Percentiles rank a stretch among this genome's conserved stretches.
phyloP scores from a whole-genome alignment of 2,888 invertebrate species.

The Quadroppia sp. region DNA sequence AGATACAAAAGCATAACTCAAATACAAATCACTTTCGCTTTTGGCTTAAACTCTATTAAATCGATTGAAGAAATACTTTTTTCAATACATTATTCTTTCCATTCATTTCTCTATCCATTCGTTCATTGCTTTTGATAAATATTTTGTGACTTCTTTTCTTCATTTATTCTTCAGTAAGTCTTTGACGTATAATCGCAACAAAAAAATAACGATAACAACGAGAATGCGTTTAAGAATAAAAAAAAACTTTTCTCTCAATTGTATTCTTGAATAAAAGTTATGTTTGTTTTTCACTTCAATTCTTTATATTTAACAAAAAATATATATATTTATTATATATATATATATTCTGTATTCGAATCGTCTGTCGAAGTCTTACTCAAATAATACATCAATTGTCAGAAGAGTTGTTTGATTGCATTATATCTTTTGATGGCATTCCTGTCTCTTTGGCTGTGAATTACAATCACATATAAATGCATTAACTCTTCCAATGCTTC shows the following conservation, averaged over 20 bases:
- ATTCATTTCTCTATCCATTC: not conserved
- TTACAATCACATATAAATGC: conserved; percentile 1
- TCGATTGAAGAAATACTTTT: not conserved
- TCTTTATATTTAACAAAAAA: not conserved
- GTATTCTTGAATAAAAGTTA: not conserved
- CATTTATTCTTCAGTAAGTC: not conserved
- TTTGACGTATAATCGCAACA: no score
- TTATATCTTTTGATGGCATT: conserved; percentile 1
- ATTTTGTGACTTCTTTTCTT: not conserved
- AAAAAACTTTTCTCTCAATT: not conserved
- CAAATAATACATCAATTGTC: conserved; percentile 16
- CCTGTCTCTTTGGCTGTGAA: not conserved
- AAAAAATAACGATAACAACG: not conserved
- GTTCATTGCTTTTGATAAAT: not conserved
- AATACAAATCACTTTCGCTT: not conserved
- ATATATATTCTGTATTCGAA: not conserved
- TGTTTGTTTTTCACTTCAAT: not conserved
- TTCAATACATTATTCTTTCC: not conserved
- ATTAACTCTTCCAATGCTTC: not conserved
- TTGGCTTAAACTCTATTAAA: not conserved
- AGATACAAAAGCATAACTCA: not conserved
- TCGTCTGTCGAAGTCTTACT: not conserved
- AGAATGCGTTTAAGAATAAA: not conserved
- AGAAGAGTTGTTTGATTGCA: conserved; percentile 10
- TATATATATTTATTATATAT: not conserved